Conservation (phyloP, 1,140 invertebrate genomes). For the Drosophila bipectinata region DNA sequence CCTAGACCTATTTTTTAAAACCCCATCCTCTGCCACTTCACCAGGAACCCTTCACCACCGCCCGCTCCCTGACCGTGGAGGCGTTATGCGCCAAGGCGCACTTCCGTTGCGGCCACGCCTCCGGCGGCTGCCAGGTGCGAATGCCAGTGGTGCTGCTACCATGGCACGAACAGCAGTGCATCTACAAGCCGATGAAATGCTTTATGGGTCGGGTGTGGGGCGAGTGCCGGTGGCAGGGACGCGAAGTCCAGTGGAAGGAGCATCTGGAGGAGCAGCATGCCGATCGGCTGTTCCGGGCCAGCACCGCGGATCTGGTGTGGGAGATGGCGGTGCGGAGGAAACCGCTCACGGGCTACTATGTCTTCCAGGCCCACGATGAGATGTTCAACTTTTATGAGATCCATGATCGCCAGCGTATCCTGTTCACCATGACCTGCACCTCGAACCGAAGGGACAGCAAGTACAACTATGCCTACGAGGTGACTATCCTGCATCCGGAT, state of each 20-base stretch:
- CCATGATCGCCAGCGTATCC: constrained; percentile 67
- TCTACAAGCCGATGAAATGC: constrained; percentile 81
- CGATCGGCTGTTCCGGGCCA: constrained; percentile 61
- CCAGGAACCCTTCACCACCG: constrained; percentile 73
- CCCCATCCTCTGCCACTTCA: not conserved
- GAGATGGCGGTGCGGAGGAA: constrained; percentile 66
- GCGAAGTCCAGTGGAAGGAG: constrained; percentile 79
- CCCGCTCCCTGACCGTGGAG: constrained; percentile 79
- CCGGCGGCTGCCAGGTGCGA: constrained; percentile 70
- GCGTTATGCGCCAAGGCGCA: constrained; percentile 78
- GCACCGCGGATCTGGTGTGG: constrained; percentile 64
- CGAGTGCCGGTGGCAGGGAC: constrained; percentile 76
- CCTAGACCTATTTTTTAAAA: no score
- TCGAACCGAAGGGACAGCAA: constrained; percentile 74
- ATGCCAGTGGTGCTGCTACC: constrained; percentile 74
- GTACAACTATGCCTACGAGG: constrained; percentile 78
- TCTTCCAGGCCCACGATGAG: constrained; percentile 74
- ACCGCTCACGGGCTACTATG: constrained; percentile 77
- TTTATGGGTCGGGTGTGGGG: constrained; percentile 83
- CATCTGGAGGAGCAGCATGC: constrained; percentile 70
- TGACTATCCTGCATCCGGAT: constrained; percentile 69
- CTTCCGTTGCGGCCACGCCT: constrained; percentile 73
- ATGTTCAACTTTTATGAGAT: constrained; percentile 83
- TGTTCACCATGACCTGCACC: constrained; percentile 82
- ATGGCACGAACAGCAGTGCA: constrained; percentile 82